A percentile compares a stretch with the other conserved stretches of the same genome.
These are phyloP conservation scores for Ostrea denselamellosa DNA, from an alignment of 1,140 invertebrate species.

Conservation along the genomic window DNA sequence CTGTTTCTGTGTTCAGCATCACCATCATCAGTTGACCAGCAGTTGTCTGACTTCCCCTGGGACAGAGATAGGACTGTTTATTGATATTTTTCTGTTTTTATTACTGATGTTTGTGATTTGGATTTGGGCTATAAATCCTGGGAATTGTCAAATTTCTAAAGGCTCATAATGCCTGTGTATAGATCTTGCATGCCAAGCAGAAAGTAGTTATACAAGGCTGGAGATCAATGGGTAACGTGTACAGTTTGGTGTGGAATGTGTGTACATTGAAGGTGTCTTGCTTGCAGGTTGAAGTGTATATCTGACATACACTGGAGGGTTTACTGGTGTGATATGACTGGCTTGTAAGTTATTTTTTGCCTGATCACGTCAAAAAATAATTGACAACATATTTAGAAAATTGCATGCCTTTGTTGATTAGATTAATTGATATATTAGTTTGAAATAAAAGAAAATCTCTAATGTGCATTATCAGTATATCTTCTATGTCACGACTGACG, in stretches of 20 bases:
- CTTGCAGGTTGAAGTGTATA: background rate
- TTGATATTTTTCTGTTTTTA: constrained; percentile 14
- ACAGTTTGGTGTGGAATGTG: constrained; percentile 6
- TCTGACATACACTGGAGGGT: background rate
- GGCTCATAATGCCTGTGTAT: constrained; percentile 5
- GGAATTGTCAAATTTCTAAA: constrained; percentile 16
- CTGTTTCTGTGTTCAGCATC: background rate
- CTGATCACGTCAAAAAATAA: background rate
- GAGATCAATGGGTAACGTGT: background rate
- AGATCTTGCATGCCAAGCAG: background rate
- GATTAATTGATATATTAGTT: no score
- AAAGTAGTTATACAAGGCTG: background rate
- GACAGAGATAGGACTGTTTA: background rate
- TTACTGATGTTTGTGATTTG: constrained; percentile 5
- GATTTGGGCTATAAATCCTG: background rate
- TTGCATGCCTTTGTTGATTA: no score
- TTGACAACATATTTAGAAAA: background rate
- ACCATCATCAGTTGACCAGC: background rate
- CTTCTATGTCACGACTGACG: background rate
- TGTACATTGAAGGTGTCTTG: background rate
- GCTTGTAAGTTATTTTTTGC: constrained; percentile 25
- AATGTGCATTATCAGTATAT: background rate
- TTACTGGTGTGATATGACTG: background rate
- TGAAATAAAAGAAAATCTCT: background rate
- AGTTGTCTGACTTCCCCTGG: background rate